Evolutionary conservation across 2,113 vertebrate genomes (phyloP).

Genomic region (Poeciliopsis retropinna): DNA sequence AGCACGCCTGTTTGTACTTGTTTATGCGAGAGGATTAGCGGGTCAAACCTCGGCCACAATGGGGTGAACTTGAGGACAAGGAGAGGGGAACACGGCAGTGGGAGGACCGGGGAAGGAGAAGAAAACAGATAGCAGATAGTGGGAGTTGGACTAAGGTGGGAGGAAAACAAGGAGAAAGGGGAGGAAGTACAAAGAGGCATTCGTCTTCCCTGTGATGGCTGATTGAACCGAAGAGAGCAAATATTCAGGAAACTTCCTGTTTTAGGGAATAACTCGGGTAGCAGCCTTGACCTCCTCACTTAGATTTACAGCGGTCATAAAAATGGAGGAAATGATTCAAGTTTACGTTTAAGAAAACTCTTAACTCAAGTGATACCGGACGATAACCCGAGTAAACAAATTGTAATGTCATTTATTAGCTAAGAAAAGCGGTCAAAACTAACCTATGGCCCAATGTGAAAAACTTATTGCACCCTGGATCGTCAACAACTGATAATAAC

Average conservation of each 20-base stretch:
- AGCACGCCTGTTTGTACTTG: constrained; percentile 26
- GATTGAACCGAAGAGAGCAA: constrained; percentile 2
- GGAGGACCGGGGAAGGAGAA: constrained; percentile 33
- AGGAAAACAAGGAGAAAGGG: not conserved
- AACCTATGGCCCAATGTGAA: too few species aligned
- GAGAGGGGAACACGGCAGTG: constrained; percentile 31
- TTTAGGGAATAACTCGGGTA: constrained; percentile 24
- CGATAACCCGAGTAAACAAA: too few species aligned
- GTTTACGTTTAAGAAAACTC: not conserved
- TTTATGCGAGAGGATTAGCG: constrained; percentile 57
- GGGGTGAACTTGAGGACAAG: constrained; percentile 63
- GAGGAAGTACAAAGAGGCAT: constrained; percentile 31
- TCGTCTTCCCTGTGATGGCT: constrained; percentile 13
- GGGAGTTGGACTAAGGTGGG: constrained; percentile 16
- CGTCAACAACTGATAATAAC: too few species aligned
- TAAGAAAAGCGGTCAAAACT: too few species aligned
- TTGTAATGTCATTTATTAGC: too few species aligned
- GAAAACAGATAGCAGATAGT: constrained; percentile 13
- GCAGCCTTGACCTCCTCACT: not conserved
- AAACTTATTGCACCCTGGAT: too few species aligned
- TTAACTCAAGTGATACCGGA: not conserved
- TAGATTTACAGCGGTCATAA: not conserved
- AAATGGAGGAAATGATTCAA: not conserved
- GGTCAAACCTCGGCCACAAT: constrained; percentile 61
- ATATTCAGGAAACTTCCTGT: constrained; percentile 35